Percentiles rank a stretch among this genome's conserved stretches.
phyloP scores from a whole-genome alignment of 2,797 vertebrate genomes.

The Lacerta agilis region DNA sequence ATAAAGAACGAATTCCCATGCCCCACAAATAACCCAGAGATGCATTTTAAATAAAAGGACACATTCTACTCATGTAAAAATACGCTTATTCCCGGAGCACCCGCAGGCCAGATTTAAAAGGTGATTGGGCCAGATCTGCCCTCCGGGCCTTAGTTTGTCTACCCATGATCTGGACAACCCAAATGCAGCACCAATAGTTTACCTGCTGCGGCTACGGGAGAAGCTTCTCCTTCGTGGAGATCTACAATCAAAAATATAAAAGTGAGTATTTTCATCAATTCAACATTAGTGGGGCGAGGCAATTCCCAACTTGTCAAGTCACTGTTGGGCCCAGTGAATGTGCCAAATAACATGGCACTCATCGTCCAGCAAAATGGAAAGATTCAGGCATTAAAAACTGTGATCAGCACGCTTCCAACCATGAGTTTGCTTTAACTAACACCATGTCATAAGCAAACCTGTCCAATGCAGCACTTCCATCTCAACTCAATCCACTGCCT shows the following conservation, averaged over 20 bases:
- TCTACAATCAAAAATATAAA: slow-evolving; percentile 83
- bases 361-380: slow-evolving; percentile 82
- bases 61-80: too few species aligned
- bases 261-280: slow-evolving; percentile 71
- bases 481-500: slow-evolving; percentile 81
- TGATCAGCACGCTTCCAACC: slow-evolving; percentile 83
- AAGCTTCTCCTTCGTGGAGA: slow-evolving; percentile 94
- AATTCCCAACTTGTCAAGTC: slow-evolving; percentile 85
- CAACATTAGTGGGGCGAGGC: slow-evolving; percentile 73
- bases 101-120: too few species aligned
- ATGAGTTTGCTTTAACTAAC: slow-evolving; percentile 79
- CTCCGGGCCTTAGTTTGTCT: too few species aligned
- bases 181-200: slow-evolving; percentile 40
- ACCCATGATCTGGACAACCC: not conserved
- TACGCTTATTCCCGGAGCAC: rapidly evolving
- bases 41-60: too few species aligned
- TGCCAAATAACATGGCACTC: slow-evolving; percentile 82
- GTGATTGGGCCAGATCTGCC: too few species aligned
- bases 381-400: slow-evolving; percentile 81
- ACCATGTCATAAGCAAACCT: slow-evolving; percentile 80
- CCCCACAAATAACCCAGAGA: too few species aligned
- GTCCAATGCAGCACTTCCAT: slow-evolving; percentile 81
- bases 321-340: slow-evolving; percentile 83
- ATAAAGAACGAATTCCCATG: too few species aligned
- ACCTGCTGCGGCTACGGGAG: slow-evolving; percentile 96